Evolutionary conservation across 2,113 vertebrate species (phyloP), one percentile per base, ranked within the genome.

Genomic region (Oostethus manadensis): DNA sequence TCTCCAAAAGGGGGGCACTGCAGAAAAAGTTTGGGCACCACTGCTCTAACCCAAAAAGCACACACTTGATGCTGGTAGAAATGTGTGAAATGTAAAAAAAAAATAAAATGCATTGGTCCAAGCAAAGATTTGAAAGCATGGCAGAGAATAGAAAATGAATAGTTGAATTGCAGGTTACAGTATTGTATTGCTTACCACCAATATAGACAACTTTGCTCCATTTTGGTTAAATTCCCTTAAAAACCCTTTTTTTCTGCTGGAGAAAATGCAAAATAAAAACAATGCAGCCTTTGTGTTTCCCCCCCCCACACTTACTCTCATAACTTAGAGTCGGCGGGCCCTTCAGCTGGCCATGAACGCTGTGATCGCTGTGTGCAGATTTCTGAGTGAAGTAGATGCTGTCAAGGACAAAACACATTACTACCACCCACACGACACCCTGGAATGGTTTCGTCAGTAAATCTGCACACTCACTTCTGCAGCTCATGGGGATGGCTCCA

Each of bases 301-400:
- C 29, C 29, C 29, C 2, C 18, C 21, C 44, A 45, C 17, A 80
- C 90, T 89, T 86, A 91, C 90, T 84, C 56, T 90, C 85, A 62
- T 59, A 58, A 54, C 61, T 81, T 45, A 46, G 60, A 38, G 73
- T 70, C 1, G 54, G 56, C 45, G 71, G 74, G 44, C 68, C 78
- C 35, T 87, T 86, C 48, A 73, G 76, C 55, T 83, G 82, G 0
- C 45, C 77, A 59, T 84, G 88, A 78, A 91, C 81, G 56, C 82
- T 88, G 58, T 88, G 92, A 55, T 93, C 88, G 84, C 90, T 78
- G 53, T 88, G 70, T 69, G 92, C 61, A 0, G 89, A 71, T 26
- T 93, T 89, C 59, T 96, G 84, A 17, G 70, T 90, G 77, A 94
- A 91, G 86, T 93, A 98, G 76, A 90, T 79, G 56, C 94, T 96